Base-by-base conservation (phyloP, 2,113 vertebrate species). In the Heterotis niloticus region DNA sequence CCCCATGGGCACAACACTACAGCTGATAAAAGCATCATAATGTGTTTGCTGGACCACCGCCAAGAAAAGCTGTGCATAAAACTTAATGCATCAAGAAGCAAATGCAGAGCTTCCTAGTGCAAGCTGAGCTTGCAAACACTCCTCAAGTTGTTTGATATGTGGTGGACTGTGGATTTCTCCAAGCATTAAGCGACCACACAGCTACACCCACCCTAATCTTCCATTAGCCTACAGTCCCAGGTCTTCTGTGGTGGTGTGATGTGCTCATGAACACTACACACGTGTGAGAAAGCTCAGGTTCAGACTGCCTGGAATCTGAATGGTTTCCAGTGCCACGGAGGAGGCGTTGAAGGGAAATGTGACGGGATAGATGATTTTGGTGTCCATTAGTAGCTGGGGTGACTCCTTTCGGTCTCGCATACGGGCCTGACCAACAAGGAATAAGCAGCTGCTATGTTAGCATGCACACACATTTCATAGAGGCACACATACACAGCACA, bases 291-390 rank as follows among this genome's bases (percentile, higher is more conserved):
- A 99, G 52, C 84, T 91, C 88, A 99, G 91, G 80, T 96, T 95
- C 85, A 99, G 92, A 56, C 96, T 98, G 89, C 91, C 71, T 34
- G 98, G 97, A 83, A 99, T 97, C 90, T 99, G 96, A 88, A 99
- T 98, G 88, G 96, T 98, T 90, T 99, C 98, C 84, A 99, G 88
- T 0, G 96, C 95, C 1, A 99, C 91, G 26, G 95, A 94, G 81
- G 98, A 99, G 0, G 97, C 96, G 86, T 92, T 99, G 85, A 99
- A 99, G 0, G 98, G 98, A 83, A 99, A 99, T 52, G 96, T 99
- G 84, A 99, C 96, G 0, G 97, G 98, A 26, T 98, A 98, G 85
- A 98, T 99, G 83, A 96, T 93, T 88, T 99, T 99, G 4, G 97
- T 96, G 93, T 99, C 97, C 95, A 99, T 98, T 83, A 99, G 90